Percentiles rank a stretch among this genome's conserved stretches.
Evolutionary conservation across 2,888 invertebrate genomes (phyloP).

Genomic region (Anaspis maculata): DNA sequence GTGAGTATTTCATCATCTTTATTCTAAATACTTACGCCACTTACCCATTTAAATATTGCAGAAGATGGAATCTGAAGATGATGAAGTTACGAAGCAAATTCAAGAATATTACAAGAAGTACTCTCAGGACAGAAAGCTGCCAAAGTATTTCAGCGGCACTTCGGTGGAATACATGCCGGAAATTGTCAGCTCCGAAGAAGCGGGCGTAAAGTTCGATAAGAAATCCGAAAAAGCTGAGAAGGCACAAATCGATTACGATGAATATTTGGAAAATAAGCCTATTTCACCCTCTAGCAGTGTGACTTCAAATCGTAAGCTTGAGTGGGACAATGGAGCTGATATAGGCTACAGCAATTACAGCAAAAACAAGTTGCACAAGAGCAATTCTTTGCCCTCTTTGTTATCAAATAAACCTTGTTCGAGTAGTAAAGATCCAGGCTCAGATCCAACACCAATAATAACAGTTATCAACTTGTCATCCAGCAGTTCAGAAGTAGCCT

Average conservation of each 20-base stretch:
- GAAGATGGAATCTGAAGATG: constrained; percentile 16
- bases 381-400: constrained; percentile 33
- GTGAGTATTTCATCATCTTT: too few species aligned
- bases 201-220: constrained; percentile 9
- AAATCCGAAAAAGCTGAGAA: constrained; percentile 3
- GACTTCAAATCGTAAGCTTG: constrained; percentile 64
- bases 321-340: constrained; percentile 85
- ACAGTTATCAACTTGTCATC: constrained; percentile 4
- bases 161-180: constrained; percentile 25
- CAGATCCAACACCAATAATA: constrained; percentile 1
- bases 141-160: constrained; percentile 54
- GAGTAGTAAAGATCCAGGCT: constrained; percentile 3
- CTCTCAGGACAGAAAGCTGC: constrained; percentile 56
- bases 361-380: constrained; percentile 34
- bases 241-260: constrained; percentile 7
- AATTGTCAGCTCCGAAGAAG: constrained; percentile 11
- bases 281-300: constrained; percentile 67
- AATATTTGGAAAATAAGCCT: constrained; percentile 12
- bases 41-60: too few species aligned
- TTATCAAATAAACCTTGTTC: constrained; percentile 2
- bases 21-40: too few species aligned
- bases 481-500: not conserved
- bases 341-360: constrained; percentile 57
- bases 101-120: constrained; percentile 62
- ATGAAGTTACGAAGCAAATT: too few species aligned